Conservation (phyloP, 2,113 vertebrate species). For the Mobula hypostoma region DNA sequence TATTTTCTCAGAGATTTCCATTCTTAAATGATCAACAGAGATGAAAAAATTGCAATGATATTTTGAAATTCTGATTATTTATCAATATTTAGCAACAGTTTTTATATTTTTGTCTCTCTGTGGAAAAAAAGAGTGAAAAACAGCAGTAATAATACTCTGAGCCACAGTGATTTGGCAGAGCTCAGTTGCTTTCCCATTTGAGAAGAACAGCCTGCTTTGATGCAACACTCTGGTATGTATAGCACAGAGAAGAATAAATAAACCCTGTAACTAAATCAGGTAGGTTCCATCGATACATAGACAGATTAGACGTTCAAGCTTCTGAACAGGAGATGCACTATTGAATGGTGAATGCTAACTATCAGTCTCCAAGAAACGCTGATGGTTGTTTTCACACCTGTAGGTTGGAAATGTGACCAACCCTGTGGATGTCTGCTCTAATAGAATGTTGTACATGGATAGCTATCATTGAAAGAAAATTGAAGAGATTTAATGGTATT, state of each 20-base stretch:
- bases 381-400: not conserved
- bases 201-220: not conserved
- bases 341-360: not conserved
- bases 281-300: not conserved
- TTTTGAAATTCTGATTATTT: not conserved
- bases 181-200: not conserved
- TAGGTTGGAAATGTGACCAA: not conserved
- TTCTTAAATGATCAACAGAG: not conserved
- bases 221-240: not conserved
- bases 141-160: not conserved
- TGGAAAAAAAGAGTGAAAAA: not conserved
- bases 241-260: not conserved
- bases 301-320: not conserved
- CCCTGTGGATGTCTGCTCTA: not conserved
- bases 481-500: slow-evolving; percentile 31
- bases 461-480: slow-evolving; percentile 15
- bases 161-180: not conserved
- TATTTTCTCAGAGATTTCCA: not conserved
- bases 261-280: not conserved
- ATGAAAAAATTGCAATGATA: not conserved
- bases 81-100: not conserved
- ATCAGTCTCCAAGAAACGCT: not conserved
- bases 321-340: not conserved
- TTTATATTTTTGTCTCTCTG: not conserved
- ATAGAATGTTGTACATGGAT: not conserved